A percentile compares a stretch with the other conserved stretches of the same genome.
Evolutionary conservation across 2,888 invertebrate genomes (phyloP).

Genomic region (Ormyrus rosae): DNA sequence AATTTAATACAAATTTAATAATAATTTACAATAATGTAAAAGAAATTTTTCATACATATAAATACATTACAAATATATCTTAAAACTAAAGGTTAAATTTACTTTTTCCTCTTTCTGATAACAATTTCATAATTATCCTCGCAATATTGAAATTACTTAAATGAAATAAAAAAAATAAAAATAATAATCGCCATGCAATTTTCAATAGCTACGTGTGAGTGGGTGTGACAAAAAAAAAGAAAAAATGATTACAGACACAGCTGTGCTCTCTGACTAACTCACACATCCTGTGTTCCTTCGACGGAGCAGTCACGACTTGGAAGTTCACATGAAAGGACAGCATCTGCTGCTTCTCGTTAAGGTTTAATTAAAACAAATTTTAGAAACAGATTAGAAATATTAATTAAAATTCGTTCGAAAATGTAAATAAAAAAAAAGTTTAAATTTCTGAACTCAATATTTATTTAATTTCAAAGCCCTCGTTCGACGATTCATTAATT

Average conservation of each 20-base stretch:
- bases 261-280: conserved; percentile 34
- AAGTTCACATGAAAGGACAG: conserved; percentile 4
- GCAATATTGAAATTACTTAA: background rate
- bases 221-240: background rate
- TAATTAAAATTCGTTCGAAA: background rate
- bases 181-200: background rate
- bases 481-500: background rate
- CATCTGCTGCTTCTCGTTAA: conserved; percentile 9
- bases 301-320: conserved; percentile 20
- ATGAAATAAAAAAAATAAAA: background rate
- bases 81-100: too few relatives aligned
- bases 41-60: too few relatives aligned
- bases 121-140: background rate
- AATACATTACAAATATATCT: too few relatives aligned
- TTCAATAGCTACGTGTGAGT: background rate
- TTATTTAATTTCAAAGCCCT: conserved; percentile 4
- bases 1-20: background rate
- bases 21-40: background rate
- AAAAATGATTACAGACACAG: conserved; percentile 27
- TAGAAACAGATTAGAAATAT: background rate
- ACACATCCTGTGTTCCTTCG: conserved; percentile 15
- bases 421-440: too few relatives aligned
- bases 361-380: conserved; percentile 22
- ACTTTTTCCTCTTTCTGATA: background rate
- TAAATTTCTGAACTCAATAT: conserved; percentile 1